These are phyloP conservation scores for Sinopyrophorus schimmeli DNA, from an alignment of 2,888 invertebrate genomes.

Conservation along the genomic window DNA sequence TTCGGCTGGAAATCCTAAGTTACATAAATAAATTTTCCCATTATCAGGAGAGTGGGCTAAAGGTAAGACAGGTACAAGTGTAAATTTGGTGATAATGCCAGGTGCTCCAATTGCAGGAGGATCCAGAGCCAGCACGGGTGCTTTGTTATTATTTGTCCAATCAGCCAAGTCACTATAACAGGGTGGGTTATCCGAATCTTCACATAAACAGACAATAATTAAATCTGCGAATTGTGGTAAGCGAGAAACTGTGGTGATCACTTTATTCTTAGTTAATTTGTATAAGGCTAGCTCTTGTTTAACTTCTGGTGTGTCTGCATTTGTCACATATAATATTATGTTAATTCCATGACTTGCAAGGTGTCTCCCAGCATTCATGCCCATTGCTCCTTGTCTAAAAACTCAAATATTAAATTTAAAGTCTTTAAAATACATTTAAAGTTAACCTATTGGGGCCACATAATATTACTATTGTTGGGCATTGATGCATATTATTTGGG, in stretches of 20 bases:
- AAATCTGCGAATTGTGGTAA: conserved; percentile 59
- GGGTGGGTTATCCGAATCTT: conserved; percentile 53
- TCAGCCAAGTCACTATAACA: conserved; percentile 60
- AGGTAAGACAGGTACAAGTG: conserved; percentile 72
- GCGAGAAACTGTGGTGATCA: conserved; percentile 59
- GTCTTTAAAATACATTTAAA: conserved; percentile 8
- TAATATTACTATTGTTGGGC: conserved; percentile 78
- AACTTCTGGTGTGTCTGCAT: conserved; percentile 53
- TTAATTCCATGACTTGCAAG: conserved; percentile 80
- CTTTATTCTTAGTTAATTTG: conserved; percentile 65
- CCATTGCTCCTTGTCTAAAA: conserved; percentile 63
- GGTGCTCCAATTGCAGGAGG: conserved; percentile 71
- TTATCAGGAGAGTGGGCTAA: conserved; percentile 64
- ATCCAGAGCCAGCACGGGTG: conserved; percentile 76
- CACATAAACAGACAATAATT: conserved; percentile 61
- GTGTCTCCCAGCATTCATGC: conserved; percentile 76
- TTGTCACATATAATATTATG: conserved; percentile 59
- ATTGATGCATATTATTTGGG: conserved; percentile 86
- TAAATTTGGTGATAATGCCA: conserved; percentile 66
- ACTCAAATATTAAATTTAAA: conserved; percentile 1
- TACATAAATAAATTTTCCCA: conserved; percentile 81
- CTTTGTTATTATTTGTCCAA: conserved; percentile 73
- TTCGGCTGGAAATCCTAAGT: conserved; percentile 78
- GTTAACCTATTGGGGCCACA: conserved; percentile 68
- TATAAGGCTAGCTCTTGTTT: conserved; percentile 69